phyloP scores from a whole-genome alignment of 2,888 invertebrate species.

The Eudemis profundana region DNA sequence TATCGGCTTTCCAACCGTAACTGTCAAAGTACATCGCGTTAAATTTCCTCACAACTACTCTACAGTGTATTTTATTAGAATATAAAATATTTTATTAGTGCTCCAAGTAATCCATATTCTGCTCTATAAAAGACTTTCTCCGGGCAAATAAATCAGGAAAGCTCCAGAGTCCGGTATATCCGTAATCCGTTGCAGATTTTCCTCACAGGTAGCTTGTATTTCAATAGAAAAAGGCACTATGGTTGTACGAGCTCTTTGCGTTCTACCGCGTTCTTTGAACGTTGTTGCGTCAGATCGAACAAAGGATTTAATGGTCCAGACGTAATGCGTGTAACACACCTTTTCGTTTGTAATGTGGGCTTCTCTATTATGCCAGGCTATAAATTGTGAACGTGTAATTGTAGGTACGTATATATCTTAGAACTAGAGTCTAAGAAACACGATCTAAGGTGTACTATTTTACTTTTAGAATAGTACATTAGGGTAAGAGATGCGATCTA shows the following conservation, averaged over 20 bases:
- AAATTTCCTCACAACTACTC: conserved; percentile 43
- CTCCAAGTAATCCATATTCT: conserved; percentile 12
- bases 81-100: conserved; percentile 19
- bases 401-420: conserved; percentile 5
- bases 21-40: conserved; percentile 53
- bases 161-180: conserved; percentile 35
- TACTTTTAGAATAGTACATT: neutral
- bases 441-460: neutral
- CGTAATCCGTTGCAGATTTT: conserved; percentile 39
- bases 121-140: neutral
- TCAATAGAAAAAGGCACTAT: conserved; percentile 14
- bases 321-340: conserved; percentile 54
- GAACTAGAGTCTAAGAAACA: neutral
- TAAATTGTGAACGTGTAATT: conserved; percentile 56
- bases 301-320: conserved; percentile 58
- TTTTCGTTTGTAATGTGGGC: conserved; percentile 56
- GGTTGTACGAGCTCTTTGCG: conserved; percentile 2
- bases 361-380: conserved; percentile 50
- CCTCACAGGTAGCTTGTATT: conserved; percentile 26
- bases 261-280: conserved; percentile 2
- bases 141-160: conserved; percentile 33
- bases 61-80: conserved; percentile 26
- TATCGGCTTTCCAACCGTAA: conserved; percentile 64
- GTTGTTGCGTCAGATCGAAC: conserved; percentile 45
- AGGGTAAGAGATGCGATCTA: conserved; percentile 56